These are phyloP conservation scores for Chelonia mydas DNA, from an alignment of 2,797 vertebrate genomes.

Conservation along the genomic window DNA sequence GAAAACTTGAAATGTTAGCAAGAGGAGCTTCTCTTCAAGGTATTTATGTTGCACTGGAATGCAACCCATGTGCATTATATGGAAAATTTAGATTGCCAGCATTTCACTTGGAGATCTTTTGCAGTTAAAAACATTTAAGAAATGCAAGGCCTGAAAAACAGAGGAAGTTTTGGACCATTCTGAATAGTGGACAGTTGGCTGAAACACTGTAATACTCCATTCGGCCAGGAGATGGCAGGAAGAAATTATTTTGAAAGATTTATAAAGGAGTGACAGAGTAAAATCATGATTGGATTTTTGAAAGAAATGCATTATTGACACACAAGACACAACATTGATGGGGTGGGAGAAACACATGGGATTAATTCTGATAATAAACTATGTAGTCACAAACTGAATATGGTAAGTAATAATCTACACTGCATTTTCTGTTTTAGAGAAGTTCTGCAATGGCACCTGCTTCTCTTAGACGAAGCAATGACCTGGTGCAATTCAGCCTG, in stretches of 20 bases:
- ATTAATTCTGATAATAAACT: not conserved
- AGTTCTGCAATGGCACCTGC: not conserved
- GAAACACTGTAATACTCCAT: constrained; percentile 11
- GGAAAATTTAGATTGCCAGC: not conserved
- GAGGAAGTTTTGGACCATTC: not conserved
- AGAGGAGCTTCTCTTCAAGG: not conserved
- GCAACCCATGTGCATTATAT: not conserved
- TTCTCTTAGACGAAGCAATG: not conserved
- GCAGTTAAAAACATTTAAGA: not conserved
- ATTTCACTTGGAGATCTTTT: not conserved
- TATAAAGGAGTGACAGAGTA: not conserved
- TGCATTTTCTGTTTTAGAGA: not conserved
- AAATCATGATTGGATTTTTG: not conserved
- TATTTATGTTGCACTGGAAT: not conserved
- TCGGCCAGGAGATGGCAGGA: constrained; percentile 70
- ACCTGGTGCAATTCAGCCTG: not conserved
- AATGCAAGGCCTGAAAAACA: not conserved
- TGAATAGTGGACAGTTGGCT: not conserved
- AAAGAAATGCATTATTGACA: not conserved
- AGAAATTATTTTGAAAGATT: constrained; percentile 45
- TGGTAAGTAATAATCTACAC: not conserved
- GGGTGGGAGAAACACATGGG: not conserved
- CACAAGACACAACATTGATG: accelerated
- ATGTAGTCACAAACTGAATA: not conserved
- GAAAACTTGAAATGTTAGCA: not conserved